Conservation (phyloP, 2,888 invertebrate genomes). For the Ophion obscuratus region DNA sequence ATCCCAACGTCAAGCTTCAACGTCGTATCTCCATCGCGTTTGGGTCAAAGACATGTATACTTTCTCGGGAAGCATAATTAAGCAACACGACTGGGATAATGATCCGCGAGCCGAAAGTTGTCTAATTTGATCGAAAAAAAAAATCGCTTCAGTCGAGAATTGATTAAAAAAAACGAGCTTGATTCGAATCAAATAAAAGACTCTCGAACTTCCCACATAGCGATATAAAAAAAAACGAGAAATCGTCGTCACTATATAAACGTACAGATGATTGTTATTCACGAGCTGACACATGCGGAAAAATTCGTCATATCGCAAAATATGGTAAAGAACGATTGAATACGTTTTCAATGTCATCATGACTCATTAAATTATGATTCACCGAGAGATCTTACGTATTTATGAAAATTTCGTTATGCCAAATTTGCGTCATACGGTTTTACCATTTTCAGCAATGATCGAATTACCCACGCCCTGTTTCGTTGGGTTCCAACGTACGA, state of each 20-base stretch:
- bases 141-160: no score
- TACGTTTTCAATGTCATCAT: neutral
- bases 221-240: neutral
- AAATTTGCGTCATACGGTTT: neutral
- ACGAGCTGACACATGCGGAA: neutral
- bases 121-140: no score
- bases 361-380: conserved; percentile 3
- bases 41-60: no score
- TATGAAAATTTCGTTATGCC: neutral
- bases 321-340: neutral
- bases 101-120: no score
- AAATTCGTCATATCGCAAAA: neutral
- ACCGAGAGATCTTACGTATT: neutral
- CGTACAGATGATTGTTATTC: neutral
- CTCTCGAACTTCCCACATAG: neutral
- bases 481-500: neutral
- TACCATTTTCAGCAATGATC: neutral
- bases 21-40: no score
- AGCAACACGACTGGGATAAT: no score
- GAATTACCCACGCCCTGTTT: neutral
- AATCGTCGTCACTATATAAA: neutral
- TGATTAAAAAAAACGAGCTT: no score
- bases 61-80: no score
- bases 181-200: neutral
- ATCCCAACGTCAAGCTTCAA: no score